Evolutionary conservation across 2,888 invertebrate genomes (phyloP).

Genomic region (Campoplex capitator): DNA sequence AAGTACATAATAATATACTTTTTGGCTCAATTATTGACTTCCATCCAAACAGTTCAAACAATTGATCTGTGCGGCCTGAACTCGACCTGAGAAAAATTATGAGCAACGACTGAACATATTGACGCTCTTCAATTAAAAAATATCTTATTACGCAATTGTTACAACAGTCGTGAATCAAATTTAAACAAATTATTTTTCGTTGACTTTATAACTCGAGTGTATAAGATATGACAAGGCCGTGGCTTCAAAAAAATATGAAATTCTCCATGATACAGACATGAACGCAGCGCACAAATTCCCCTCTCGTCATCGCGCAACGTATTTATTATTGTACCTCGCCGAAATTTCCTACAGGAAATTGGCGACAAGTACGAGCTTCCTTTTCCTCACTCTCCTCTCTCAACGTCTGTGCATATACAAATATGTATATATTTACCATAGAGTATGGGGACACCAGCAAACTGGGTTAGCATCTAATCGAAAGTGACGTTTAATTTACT

Average conservation of each 20-base stretch:
- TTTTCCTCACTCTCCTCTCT: slow-evolving; percentile 51
- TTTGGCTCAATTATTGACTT: neutral
- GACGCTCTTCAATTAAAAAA: no score
- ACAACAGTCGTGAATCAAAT: neutral
- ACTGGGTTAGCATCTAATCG: slow-evolving; percentile 72
- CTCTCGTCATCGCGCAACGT: slow-evolving; percentile 27
- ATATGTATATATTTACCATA: slow-evolving; percentile 25
- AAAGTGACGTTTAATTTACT: slow-evolving; percentile 73
- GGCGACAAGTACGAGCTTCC: slow-evolving; percentile 71
- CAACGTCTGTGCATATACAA: neutral
- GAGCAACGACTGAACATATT: neutral
- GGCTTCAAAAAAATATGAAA: neutral
- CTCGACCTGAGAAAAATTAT: neutral
- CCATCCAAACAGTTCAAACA: neutral
- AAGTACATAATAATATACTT: no score
- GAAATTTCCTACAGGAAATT: slow-evolving; percentile 73
- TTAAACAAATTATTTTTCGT: neutral
- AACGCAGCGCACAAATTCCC: slow-evolving; percentile 29
- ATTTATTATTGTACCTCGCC: slow-evolving; percentile 63
- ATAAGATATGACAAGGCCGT: neutral
- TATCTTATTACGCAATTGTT: neutral
- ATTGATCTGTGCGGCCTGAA: neutral
- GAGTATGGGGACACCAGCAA: slow-evolving; percentile 61
- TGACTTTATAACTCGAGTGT: neutral
- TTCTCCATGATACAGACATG: neutral